phyloP scores from a whole-genome alignment of 2,797 vertebrate genomes.

The Mormyrus hasselquistii region DNA sequence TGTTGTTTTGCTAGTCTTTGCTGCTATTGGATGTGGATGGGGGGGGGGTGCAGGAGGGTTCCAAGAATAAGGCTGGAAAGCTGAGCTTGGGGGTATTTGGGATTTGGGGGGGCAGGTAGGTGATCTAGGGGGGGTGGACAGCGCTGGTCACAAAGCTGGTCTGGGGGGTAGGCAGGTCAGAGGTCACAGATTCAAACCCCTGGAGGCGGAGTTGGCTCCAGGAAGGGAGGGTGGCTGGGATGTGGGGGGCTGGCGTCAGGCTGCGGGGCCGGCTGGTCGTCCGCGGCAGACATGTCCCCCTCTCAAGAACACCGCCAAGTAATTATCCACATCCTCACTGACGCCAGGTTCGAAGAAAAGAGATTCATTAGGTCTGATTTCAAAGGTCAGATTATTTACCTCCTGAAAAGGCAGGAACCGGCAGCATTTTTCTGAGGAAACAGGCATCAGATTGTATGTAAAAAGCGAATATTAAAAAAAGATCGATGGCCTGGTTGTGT shows the following conservation, averaged over 20 bases:
- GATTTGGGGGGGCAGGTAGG: slow-evolving; percentile 39
- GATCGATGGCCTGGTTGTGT: not conserved
- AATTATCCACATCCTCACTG: slow-evolving; percentile 1
- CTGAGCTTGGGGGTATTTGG: not conserved
- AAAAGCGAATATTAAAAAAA: not conserved
- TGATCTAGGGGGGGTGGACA: slow-evolving; percentile 34
- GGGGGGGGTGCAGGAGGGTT: not conserved
- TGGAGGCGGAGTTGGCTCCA: slow-evolving; percentile 54
- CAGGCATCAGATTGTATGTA: not conserved
- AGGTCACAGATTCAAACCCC: slow-evolving; percentile 63
- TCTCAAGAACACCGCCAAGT: not conserved
- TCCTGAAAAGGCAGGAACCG: not conserved
- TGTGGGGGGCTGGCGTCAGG: not conserved
- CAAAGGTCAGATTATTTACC: not conserved
- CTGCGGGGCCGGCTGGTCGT: not conserved
- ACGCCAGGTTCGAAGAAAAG: not conserved
- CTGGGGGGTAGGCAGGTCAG: slow-evolving; percentile 56
- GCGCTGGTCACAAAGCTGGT: slow-evolving; percentile 43
- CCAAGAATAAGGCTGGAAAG: not conserved
- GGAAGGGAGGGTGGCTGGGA: slow-evolving; percentile 26
- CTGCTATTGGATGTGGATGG: not conserved
- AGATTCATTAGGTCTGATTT: slow-evolving; percentile 4
- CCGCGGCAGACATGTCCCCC: not conserved
- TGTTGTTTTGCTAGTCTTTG: not conserved
- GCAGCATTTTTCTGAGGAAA: not conserved